phyloP scores from a whole-genome alignment of 2,797 vertebrate species.

The Phrynocephalus guinanensis region DNA sequence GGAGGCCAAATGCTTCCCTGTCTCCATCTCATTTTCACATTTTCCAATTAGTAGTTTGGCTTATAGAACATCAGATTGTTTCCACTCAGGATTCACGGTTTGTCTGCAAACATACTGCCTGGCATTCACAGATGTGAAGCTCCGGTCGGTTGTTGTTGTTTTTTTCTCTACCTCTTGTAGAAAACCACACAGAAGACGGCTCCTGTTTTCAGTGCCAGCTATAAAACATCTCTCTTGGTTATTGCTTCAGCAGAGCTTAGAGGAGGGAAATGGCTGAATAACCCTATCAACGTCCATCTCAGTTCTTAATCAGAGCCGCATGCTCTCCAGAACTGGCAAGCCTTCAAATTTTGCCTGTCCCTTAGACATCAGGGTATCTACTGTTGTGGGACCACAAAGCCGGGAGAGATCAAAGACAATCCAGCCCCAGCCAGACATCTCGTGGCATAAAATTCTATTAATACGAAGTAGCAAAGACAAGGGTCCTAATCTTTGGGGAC shows the following conservation, averaged over 20 bases:
- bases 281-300: neutral
- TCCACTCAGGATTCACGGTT: slow-evolving; percentile 14
- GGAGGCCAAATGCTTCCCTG: neutral
- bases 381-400: neutral
- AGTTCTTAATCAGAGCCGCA: neutral
- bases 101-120: neutral
- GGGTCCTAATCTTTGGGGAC: neutral
- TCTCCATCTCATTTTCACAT: neutral
- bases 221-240: neutral
- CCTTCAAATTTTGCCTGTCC: neutral
- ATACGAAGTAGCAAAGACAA: neutral
- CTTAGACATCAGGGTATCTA: neutral
- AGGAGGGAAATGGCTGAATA: neutral
- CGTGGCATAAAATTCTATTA: neutral
- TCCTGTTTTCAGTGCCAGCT: slow-evolving; percentile 18
- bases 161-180: neutral
- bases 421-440: neutral
- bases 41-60: slow-evolving; percentile 34
- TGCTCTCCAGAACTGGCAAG: neutral
- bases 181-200: neutral
- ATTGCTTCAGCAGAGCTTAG: neutral
- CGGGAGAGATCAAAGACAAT: neutral
- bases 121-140: slow-evolving; percentile 23
- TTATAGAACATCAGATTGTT: slow-evolving; percentile 41
- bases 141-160: slow-evolving; percentile 40